Base-by-base conservation (phyloP, 2,797 vertebrate species). In the Bovichtus variegatus region DNA sequence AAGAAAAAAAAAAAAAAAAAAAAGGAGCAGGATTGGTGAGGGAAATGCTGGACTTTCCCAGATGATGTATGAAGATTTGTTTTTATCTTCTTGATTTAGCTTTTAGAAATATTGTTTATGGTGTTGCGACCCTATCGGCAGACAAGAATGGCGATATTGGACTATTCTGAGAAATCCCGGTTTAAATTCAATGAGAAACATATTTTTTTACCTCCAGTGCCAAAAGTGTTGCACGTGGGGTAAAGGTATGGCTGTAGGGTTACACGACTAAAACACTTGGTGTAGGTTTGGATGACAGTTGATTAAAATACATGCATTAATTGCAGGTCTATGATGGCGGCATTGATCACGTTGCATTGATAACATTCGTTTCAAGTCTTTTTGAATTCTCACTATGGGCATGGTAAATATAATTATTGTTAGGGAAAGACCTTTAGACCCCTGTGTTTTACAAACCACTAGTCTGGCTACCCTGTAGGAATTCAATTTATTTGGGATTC, bases 1-100 rank as follows among this genome's bases (percentile, higher is more conserved):
- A n/a, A 53, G 40, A 40, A 40, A 40, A 5, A 40, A 9, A n/a
- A n/a, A n/a, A n/a, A n/a, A n/a, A n/a, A n/a, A n/a, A n/a, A n/a
- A 65, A 71, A n/a, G 23, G n/a, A 78, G 49, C 53, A 68, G 47
- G 31, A 74, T 34, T 78, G 77, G 50, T 36, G 21, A 15, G 25
- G 62, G 25, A 61, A 72, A 65, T 29, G 53, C 62, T 70, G 57
- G 67, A 40, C 50, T 58, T 63, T 46, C 54, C 27, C 27, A 50
- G 31, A 49, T 62, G 13, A 50, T 25, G 53, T 44, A 19, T 71
- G n/a, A 53, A 18, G 11, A 54, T 51, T 50, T 15, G 67, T 44
- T 40, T 19, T n/a, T 49, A 36, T 72, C 25, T 38, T 47, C 62
- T 71, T 47, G 9, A 63, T 41, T 73, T 57, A 27, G 13, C 5